Percentiles rank a stretch among this genome's conserved stretches.
Conservation (phyloP, 2,113 vertebrate genomes). For the Bothrops jararaca region DNA sequence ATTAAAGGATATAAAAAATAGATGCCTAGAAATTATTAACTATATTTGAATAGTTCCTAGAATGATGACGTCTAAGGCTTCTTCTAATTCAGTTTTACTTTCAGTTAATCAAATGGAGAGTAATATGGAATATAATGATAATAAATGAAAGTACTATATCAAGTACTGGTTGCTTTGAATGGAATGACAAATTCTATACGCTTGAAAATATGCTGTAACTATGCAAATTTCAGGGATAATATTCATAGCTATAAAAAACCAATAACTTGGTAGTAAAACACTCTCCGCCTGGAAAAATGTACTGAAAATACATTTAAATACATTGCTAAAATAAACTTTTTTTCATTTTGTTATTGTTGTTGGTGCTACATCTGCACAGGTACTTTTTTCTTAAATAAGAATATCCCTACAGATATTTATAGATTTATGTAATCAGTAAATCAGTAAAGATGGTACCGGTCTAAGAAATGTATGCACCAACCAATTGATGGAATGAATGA, state of each 20-base stretch:
- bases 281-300: neutral
- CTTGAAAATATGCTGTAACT: neutral
- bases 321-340: neutral
- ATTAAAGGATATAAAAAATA: neutral
- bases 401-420: neutral
- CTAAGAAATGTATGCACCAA: neutral
- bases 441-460: neutral
- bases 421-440: neutral
- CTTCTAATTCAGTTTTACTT: neutral
- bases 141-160: neutral
- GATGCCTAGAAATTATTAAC: neutral
- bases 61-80: neutral
- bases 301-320: neutral
- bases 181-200: neutral
- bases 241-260: neutral
- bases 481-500: neutral
- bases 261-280: neutral
- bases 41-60: neutral
- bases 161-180: neutral
- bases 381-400: neutral
- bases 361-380: neutral
- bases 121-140: neutral
- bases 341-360: neutral
- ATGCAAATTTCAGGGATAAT: neutral
- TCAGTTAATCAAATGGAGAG: neutral